Conservation (phyloP, 2,888 invertebrate species). For the Hydriomena furcata region DNA sequence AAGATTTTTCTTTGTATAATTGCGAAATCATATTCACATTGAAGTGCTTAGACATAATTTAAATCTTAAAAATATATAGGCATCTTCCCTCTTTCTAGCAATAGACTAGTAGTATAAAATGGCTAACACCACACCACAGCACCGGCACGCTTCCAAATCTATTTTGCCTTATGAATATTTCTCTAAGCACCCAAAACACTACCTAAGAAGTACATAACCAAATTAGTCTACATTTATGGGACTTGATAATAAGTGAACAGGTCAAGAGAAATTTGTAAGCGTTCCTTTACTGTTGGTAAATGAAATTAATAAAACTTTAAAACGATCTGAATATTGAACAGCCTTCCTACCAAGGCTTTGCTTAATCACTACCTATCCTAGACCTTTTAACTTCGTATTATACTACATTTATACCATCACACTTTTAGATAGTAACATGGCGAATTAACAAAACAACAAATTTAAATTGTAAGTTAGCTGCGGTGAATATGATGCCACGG, state of each 20-base stretch:
- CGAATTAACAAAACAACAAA: slow-evolving; percentile 16
- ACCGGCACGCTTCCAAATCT: background rate
- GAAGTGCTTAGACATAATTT: slow-evolving; percentile 12
- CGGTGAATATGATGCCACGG: no score
- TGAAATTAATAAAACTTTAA: slow-evolving; percentile 8
- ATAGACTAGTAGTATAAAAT: slow-evolving; percentile 23
- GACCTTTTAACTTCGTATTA: background rate
- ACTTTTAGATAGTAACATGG: slow-evolving; percentile 12
- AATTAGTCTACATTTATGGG: no score
- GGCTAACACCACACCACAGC: slow-evolving; percentile 9
- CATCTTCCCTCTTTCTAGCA: slow-evolving; percentile 11
- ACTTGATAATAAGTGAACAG: no score
- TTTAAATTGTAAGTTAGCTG: slow-evolving; percentile 2
- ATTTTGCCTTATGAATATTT: background rate
- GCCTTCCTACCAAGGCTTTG: slow-evolving; percentile 1
- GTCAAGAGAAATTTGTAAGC: background rate
- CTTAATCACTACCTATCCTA: slow-evolving; percentile 1
- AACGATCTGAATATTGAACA: background rate
- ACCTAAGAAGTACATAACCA: no score
- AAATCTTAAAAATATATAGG: slow-evolving; percentile 15
- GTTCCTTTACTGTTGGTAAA: background rate
- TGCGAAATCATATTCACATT: background rate
- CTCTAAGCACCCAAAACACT: no score
- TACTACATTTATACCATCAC: background rate
- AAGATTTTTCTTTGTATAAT: background rate